Base-by-base conservation (phyloP, 2,888 invertebrate genomes). In the Pristionchus arcanus region DNA sequence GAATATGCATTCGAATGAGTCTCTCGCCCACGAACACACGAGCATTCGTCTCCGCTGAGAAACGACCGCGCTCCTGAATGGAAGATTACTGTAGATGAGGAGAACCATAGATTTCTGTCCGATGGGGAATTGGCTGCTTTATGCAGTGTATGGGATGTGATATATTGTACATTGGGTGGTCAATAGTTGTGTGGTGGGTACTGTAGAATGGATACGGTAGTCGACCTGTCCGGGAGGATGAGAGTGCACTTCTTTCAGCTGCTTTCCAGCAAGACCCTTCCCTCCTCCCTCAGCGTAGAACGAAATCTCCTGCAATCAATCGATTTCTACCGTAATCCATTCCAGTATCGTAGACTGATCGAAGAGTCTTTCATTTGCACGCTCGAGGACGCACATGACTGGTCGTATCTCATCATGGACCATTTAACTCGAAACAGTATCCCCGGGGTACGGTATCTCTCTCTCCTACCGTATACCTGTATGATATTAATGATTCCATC, bases 21-120 rank as follows among this genome's bases (percentile, higher is more conserved):
- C 83, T 34, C 83, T 83, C 83, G 83, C 83, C 83, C n/a, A 83
- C 83, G 83, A 83, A 83, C 5, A 83, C 83, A 53, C 83, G 83
- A 7, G 53, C 49, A n/a, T n/a, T 28, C 15, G 83, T 83, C 83
- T 83, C 83, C 11, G 83, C 83, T 53, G 83, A 83, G 83, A 83
- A 53, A 25, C 53, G 83, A 83, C 53, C 83, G 31, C 55, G 83
- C 21, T 83, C 37, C 83, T 83, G 83, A n/a, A 53, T n/a, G 3
- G 83, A 83, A 28, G 81, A 77, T 42, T 34, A 77, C 77, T 31
- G 34, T 77, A 77, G 19, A 21, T 11, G 19, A 63, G n/a, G 63
- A 21, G 21, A 31, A 31, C 68, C 31, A 21, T 68, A 0, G 66
- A 11, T 66, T 34, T 31, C 68, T 68, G 68, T 68, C 13, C 16